Evolutionary conservation across 2,113 vertebrate species (phyloP).

Genomic region (Erythrolamprus reginae): DNA sequence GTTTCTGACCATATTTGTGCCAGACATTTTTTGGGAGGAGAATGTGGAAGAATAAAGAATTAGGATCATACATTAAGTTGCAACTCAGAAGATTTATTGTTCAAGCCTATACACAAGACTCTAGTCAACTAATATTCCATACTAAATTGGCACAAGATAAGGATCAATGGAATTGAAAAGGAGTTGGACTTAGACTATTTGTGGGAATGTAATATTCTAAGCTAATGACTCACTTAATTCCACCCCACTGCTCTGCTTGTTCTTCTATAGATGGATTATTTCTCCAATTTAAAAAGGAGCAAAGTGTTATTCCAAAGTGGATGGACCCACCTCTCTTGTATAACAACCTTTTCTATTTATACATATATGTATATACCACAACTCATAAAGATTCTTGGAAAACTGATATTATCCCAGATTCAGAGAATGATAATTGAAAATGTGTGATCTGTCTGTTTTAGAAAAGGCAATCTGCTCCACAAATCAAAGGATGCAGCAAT

Average conservation of each 20-base stretch:
- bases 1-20: too few species aligned
- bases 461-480: not conserved
- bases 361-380: not conserved
- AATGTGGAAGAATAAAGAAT: not conserved
- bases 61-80: not conserved
- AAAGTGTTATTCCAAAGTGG: not conserved
- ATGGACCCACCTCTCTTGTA: not conserved
- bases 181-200: not conserved
- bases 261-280: not conserved
- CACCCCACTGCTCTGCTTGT: not conserved
- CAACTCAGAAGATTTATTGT: not conserved
- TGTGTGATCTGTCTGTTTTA: not conserved
- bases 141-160: not conserved
- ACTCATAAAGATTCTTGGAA: not conserved
- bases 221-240: not conserved
- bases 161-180: not conserved
- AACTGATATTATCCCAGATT: not conserved
- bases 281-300: not conserved
- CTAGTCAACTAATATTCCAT: not conserved
- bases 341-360: not conserved
- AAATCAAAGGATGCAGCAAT: not conserved
- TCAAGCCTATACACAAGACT: not conserved
- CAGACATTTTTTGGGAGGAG: not conserved
- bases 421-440: not conserved
- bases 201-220: not conserved